A percentile compares a stretch with the other conserved stretches of the same genome.
These are phyloP conservation scores for Valencia hispanica DNA, from an alignment of 2,797 vertebrate genomes.

Conservation along the genomic window DNA sequence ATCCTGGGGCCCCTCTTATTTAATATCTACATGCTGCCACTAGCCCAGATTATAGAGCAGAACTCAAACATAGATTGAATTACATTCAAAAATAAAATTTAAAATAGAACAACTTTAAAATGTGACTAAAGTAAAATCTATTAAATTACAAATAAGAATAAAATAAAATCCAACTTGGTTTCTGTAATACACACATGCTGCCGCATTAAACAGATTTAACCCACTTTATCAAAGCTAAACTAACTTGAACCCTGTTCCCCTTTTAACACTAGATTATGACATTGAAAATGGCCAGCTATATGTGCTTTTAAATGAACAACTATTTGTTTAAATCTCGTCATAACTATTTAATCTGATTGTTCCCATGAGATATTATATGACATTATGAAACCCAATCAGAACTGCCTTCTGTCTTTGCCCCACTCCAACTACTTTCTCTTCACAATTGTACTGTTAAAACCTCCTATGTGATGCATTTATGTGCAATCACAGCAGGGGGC, in stretches of 20 bases:
- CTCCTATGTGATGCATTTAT: neutral
- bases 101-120: neutral
- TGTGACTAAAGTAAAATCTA: neutral
- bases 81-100: neutral
- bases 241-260: neutral
- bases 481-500: slow-evolving; percentile 2
- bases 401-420: neutral
- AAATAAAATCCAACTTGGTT: no score
- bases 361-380: no score
- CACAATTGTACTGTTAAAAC: neutral
- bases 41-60: no score
- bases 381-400: neutral
- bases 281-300: neutral
- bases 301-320: neutral
- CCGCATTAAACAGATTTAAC: neutral
- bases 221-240: neutral
- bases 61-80: neutral
- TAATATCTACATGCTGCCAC: no score
- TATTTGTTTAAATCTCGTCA: no score
- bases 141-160: neutral
- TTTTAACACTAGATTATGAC: neutral
- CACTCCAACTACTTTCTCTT: neutral
- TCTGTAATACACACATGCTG: neutral
- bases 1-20: no score
- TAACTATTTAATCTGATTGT: no score